Percentiles rank a stretch among this genome's conserved stretches.
Conservation (phyloP, 2,888 invertebrate genomes). For the Acleris sparsana region DNA sequence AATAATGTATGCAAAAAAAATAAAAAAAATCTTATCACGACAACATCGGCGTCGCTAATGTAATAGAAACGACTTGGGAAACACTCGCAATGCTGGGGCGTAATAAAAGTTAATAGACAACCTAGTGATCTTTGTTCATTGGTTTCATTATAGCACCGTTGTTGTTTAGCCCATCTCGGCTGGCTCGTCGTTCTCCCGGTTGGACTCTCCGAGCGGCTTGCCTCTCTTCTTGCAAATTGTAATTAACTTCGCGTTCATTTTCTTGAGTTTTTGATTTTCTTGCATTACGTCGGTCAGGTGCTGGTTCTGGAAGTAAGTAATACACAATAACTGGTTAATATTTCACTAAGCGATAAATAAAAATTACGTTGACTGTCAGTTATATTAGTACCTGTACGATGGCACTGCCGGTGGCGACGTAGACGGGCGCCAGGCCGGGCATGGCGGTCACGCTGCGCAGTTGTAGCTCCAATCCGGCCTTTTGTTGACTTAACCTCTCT, state of each 20-base stretch:
- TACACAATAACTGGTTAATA: too few species aligned
- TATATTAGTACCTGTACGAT: conserved; percentile 67
- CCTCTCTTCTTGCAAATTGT: conserved; percentile 75
- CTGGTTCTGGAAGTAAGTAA: conserved; percentile 67
- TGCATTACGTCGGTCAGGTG: conserved; percentile 74
- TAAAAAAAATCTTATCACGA: neutral
- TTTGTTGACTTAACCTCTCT: conserved; percentile 59
- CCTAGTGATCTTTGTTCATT: conserved; percentile 6
- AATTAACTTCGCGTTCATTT: conserved; percentile 71
- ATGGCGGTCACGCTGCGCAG: conserved; percentile 45
- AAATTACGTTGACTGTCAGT: too few species aligned
- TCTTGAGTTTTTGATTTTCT: conserved; percentile 78
- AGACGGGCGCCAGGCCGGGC: conserved; percentile 48
- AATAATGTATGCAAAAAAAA: neutral
- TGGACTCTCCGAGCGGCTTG: conserved; percentile 52
- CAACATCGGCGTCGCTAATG: neutral
- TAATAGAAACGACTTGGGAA: neutral
- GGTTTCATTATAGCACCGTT: conserved; percentile 18
- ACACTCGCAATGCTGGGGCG: neutral
- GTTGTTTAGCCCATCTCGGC: conserved; percentile 48
- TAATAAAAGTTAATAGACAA: conserved; percentile 3
- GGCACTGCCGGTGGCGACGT: conserved; percentile 73
- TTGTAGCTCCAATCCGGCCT: conserved; percentile 56
- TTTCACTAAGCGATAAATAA: too few species aligned
- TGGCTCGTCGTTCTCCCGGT: conserved; percentile 67